phyloP scores from a whole-genome alignment of 2,113 vertebrate genomes.

The Lichenostomus cassidix region DNA sequence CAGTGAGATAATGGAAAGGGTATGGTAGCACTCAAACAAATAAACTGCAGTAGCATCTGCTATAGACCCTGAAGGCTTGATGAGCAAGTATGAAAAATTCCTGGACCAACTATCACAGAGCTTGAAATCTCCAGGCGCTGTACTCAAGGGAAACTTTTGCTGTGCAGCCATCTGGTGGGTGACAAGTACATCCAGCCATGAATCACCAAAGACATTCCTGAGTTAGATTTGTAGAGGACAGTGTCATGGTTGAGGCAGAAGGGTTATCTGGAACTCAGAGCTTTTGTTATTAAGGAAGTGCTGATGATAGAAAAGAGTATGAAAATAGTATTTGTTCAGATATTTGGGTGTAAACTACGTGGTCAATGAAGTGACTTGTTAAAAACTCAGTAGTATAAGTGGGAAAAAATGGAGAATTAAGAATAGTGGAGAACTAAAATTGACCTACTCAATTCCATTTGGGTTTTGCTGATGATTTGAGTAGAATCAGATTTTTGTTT shows the following conservation, averaged over 20 bases:
- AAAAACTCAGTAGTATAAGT: neutral
- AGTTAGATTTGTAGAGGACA: neutral
- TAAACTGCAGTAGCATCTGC: conserved; percentile 41
- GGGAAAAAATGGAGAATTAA: neutral
- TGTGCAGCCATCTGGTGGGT: conserved; percentile 27
- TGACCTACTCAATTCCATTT: neutral
- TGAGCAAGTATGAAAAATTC: conserved; percentile 14
- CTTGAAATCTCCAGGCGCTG: conserved; percentile 10
- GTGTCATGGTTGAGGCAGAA: neutral
- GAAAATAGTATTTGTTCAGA: neutral
- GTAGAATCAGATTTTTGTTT: neutral
- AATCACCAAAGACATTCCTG: conserved; percentile 19
- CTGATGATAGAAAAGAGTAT: neutral
- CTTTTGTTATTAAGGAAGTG: neutral
- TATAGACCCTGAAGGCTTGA: conserved; percentile 14
- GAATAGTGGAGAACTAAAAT: neutral
- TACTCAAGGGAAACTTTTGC: conserved; percentile 23
- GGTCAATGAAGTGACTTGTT: neutral
- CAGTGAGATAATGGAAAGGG: neutral
- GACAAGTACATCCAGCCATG: conserved; percentile 38
- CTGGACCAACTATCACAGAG: neutral
- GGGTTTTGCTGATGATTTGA: neutral
- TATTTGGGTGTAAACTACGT: neutral
- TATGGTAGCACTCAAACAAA: neutral
- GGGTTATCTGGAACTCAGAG: neutral